phyloP scores from a whole-genome alignment of 1,140 invertebrate genomes.

The Drosophila kurseongensis region DNA sequence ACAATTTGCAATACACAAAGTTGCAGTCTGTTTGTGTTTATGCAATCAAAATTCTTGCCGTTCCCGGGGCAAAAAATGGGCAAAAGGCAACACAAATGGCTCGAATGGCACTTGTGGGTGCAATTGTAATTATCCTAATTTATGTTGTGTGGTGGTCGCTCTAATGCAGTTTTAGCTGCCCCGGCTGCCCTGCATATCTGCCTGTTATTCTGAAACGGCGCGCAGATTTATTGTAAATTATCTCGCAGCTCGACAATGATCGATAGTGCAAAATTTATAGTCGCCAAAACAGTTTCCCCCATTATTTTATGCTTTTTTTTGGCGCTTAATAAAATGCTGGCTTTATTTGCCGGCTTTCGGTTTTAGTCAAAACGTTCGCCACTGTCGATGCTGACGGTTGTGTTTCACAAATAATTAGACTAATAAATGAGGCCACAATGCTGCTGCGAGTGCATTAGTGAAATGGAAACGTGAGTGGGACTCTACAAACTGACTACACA shows the following conservation, averaged over 20 bases:
- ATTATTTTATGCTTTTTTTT: slow-evolving; percentile 12
- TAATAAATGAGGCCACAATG: slow-evolving; percentile 65
- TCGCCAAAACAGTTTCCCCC: slow-evolving; percentile 30
- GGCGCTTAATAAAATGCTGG: slow-evolving; percentile 47
- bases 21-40: slow-evolving; percentile 53
- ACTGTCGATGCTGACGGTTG: slow-evolving; percentile 35
- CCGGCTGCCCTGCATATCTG: background rate
- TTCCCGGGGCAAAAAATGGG: slow-evolving; percentile 25
- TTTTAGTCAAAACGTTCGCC: slow-evolving; percentile 47
- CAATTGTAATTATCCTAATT: slow-evolving; percentile 83
- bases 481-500: background rate
- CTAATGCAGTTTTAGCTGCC: slow-evolving; percentile 44
- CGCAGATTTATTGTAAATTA: slow-evolving; percentile 80
- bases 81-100: slow-evolving; percentile 8
- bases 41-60: slow-evolving; percentile 79
- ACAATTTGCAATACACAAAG: slow-evolving; percentile 45
- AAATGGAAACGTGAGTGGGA: slow-evolving; percentile 46
- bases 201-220: slow-evolving; percentile 61
- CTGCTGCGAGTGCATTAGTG: slow-evolving; percentile 47
- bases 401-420: slow-evolving; percentile 65
- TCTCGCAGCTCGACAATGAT: slow-evolving; percentile 74
- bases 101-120: slow-evolving; percentile 81
- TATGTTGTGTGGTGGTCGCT: slow-evolving; percentile 64
- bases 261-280: slow-evolving; percentile 74
- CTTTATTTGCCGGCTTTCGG: slow-evolving; percentile 38